A percentile compares a stretch with the other conserved stretches of the same genome.
These are phyloP conservation scores for Elaeidobius kamerunicus DNA, from an alignment of 2,888 invertebrate genomes.

Conservation along the genomic window DNA sequence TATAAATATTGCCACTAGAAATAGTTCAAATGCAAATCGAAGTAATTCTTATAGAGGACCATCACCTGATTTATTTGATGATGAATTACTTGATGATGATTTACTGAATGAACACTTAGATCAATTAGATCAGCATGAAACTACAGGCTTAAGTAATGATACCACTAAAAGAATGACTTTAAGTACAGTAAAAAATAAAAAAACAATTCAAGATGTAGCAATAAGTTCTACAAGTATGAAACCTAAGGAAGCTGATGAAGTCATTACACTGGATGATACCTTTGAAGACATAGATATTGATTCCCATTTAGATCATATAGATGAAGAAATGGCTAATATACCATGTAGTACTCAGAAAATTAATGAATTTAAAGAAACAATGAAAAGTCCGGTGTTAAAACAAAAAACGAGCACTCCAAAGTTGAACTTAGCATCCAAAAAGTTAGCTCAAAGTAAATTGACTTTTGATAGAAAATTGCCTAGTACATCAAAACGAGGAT, in stretches of 20 bases:
- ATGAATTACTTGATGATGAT: slow-evolving; percentile 36
- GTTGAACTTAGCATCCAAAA: slow-evolving; percentile 4
- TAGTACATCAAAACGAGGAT: slow-evolving; percentile 1
- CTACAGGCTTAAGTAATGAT: too few species aligned
- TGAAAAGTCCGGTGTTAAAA: slow-evolving; percentile 13
- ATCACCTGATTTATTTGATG: slow-evolving; percentile 38
- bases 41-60: slow-evolving; percentile 6
- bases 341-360: slow-evolving; percentile 25
- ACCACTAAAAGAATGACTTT: not conserved
- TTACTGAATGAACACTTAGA: slow-evolving; percentile 27
- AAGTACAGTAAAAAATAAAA: not conserved
- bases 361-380: slow-evolving; percentile 6
- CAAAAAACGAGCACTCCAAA: not conserved
- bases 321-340: slow-evolving; percentile 23
- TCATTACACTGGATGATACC: slow-evolving; percentile 37
- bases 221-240: slow-evolving; percentile 1
- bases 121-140: slow-evolving; percentile 7
- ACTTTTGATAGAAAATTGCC: slow-evolving; percentile 11
- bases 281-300: slow-evolving; percentile 44
- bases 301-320: slow-evolving; percentile 37
- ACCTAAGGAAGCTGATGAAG: slow-evolving; percentile 9
- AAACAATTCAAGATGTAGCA: not conserved
- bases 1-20: not conserved
- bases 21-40: not conserved
- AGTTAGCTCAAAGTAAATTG: slow-evolving; percentile 22